Evolutionary conservation across 1,140 invertebrate species (phyloP).

Genomic region (Platyscapa corneri): DNA sequence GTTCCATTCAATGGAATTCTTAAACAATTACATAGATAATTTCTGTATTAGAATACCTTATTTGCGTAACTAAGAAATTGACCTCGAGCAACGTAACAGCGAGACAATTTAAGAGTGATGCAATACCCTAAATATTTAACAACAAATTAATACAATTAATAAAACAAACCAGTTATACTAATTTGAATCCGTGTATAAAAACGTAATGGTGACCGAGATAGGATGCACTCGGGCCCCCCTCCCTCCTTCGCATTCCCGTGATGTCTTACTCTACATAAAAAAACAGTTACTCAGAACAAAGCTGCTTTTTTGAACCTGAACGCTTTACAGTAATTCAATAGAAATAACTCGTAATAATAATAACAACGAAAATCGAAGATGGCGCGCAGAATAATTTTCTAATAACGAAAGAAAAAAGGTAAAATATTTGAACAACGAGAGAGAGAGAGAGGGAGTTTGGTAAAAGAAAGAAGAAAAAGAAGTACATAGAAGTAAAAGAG

Average conservation of each 20-base stretch:
- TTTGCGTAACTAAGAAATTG: background rate
- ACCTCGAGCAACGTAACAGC: background rate
- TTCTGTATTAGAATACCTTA: background rate
- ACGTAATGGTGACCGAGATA: background rate
- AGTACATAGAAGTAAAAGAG: background rate
- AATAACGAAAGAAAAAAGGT: too few species aligned
- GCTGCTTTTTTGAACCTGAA: background rate
- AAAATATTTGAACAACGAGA: too few species aligned
- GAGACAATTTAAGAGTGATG: background rate
- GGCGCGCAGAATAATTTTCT: background rate
- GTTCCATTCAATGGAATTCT: too few species aligned
- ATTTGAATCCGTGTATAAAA: background rate
- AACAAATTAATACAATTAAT: background rate
- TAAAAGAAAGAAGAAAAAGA: background rate
- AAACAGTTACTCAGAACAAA: background rate
- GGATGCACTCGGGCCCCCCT: background rate
- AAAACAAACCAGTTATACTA: background rate
- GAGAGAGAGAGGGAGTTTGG: too few species aligned
- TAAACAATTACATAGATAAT: too few species aligned
- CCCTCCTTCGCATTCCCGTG: background rate
- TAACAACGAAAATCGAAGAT: background rate
- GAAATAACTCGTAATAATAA: background rate
- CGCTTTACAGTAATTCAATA: background rate
- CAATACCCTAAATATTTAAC: background rate
- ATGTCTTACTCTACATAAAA: constrained; percentile 8